Conservation (phyloP, 2,113 vertebrate genomes). For the Neotoma lepida region DNA sequence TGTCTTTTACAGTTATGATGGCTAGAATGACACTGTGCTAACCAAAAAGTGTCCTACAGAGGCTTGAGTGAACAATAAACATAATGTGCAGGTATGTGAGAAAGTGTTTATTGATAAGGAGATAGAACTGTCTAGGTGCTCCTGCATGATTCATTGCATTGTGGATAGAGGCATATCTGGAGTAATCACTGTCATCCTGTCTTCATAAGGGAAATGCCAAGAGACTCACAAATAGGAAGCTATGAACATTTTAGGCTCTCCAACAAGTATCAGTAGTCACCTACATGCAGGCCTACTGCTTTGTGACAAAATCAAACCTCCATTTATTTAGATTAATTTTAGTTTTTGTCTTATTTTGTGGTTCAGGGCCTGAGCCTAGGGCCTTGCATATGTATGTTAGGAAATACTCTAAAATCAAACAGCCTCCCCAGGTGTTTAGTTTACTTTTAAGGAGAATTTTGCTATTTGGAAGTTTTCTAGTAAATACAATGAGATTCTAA, state of each 20-base stretch:
- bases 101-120: background rate
- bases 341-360: background rate
- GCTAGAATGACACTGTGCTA: background rate
- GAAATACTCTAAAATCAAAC: background rate
- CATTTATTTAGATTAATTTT: background rate
- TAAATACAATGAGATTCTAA: background rate
- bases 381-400: background rate
- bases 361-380: background rate
- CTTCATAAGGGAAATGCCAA: background rate
- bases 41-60: background rate
- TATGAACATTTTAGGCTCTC: background rate
- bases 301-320: background rate
- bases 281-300: background rate
- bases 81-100: background rate
- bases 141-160: background rate
- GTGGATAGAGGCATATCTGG: background rate
- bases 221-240: background rate
- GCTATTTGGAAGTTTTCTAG: background rate
- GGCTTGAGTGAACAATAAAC: background rate
- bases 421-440: background rate
- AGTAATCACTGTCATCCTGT: background rate
- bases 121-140: background rate
- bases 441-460: conserved; percentile 21
- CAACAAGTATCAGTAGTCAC: background rate
- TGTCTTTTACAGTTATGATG: background rate